These are phyloP conservation scores for Apoda limacodes DNA, from an alignment of 2,888 invertebrate species.

Conservation along the genomic window DNA sequence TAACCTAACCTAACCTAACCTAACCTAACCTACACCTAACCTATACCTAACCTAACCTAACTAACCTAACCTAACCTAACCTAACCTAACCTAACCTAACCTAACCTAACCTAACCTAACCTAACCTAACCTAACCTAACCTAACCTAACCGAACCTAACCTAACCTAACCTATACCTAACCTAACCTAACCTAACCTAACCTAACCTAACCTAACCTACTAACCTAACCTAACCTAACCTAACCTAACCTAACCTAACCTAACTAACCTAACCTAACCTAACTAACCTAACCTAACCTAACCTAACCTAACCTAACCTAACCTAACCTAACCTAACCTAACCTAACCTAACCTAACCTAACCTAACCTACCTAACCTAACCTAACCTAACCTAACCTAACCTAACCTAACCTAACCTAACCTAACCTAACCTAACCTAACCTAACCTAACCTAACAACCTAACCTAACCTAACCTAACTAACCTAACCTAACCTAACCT, in stretches of 20 bases:
- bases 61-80: constrained; percentile 20
- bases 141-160: constrained; percentile 12
- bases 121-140: constrained; percentile 17
- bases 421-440: constrained; percentile 7
- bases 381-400: constrained; percentile 8
- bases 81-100: constrained; percentile 16
- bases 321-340: constrained; percentile 8
- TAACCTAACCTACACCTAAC: constrained; percentile 16
- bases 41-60: constrained; percentile 16
- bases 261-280: constrained; percentile 18
- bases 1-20: constrained; percentile 17
- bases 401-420: constrained; percentile 9
- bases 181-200: constrained; percentile 16
- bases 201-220: constrained; percentile 18
- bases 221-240: constrained; percentile 18
- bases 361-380: constrained; percentile 8
- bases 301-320: constrained; percentile 22
- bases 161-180: constrained; percentile 13
- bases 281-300: constrained; percentile 15
- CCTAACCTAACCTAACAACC: constrained; percentile 8
- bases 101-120: constrained; percentile 18
- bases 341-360: constrained; percentile 8
- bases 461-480: constrained; percentile 8
- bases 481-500: constrained; percentile 12
- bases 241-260: constrained; percentile 19